Base-by-base conservation (phyloP, 2,113 vertebrate genomes). In the Jaculus jaculus region DNA sequence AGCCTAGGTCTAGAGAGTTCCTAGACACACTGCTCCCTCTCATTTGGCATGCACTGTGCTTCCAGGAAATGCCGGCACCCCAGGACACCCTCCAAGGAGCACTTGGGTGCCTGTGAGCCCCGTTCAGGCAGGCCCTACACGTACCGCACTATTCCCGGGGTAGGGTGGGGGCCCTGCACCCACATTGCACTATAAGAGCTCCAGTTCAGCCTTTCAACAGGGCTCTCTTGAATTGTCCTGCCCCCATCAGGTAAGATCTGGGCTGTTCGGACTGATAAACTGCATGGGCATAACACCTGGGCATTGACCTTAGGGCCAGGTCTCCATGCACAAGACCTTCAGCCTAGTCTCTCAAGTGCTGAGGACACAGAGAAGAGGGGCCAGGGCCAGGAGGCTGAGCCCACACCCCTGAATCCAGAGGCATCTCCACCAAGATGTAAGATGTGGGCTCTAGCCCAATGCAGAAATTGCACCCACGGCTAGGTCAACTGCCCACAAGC, bases 171-270 rank as follows among this genome's bases (percentile, higher is more conserved):
- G 30, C 78, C 82, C 89, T 11, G 2, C 34, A 16, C 47, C 87
- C 69, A 71, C 95, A 95, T 34, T 82, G 96, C 95, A 96, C 96
- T 58, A 51, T 16, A 71, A 89, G 82, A 92, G 66, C 42, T 10
- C 88, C 89, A 89, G 94, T 82, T 85, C 66, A 0, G 20, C 63
- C 84, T 90, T 37, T 4, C n/a, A 75, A 74, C 90, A 1, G 0
- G 79, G 30, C 39, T 60, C 74, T 84, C 60, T 42, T 39, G n/a
- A 90, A 68, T 28, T 1, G 28, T 63, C 47, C 21, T 73, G 74
- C 65, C 63, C 18, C 0, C 21, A 18, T 7, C 5, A 7, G 87
- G 80, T 91, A 17, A 34, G 15, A 30, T 10, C 16, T 47, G 86
- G 65, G 74, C 69, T 26, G 34, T 26, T 66, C 28, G 32, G 82